A percentile compares a stretch with the other conserved stretches of the same genome.
Conservation (phyloP, 1,140 invertebrate genomes). For the Drosophila funebris region DNA sequence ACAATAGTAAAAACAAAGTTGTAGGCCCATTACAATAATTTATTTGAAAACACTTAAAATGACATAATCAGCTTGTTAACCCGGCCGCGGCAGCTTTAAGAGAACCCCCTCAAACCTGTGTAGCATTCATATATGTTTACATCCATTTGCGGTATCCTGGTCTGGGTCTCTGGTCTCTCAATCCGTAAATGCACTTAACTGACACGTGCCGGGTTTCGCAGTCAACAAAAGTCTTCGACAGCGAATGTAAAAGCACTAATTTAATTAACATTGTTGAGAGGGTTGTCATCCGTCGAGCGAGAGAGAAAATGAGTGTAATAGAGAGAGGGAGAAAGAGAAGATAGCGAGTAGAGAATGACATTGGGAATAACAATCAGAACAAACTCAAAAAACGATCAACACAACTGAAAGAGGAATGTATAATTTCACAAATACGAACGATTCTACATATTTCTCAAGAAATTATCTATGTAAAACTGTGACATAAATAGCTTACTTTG, state of each 20-base stretch:
- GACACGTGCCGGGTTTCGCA: slow-evolving; percentile 48
- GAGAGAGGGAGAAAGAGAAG: not conserved
- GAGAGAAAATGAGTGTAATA: not conserved
- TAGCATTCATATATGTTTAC: not conserved
- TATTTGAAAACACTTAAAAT: slow-evolving; percentile 8
- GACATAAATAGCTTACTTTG: too few species aligned
- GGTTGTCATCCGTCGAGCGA: not conserved
- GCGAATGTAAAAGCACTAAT: slow-evolving; percentile 23
- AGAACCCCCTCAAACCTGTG: not conserved
- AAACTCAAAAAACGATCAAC: too few species aligned
- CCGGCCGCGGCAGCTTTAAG: not conserved
- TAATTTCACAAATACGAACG: too few species aligned
- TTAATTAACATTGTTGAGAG: slow-evolving; percentile 26
- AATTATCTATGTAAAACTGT: too few species aligned
- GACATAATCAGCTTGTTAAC: not conserved
- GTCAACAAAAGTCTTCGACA: not conserved
- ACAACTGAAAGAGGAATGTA: too few species aligned
- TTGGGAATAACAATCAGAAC: too few species aligned
- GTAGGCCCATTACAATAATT: slow-evolving; percentile 33
- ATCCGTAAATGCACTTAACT: slow-evolving; percentile 61
- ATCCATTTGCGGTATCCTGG: not conserved
- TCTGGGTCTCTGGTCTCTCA: not conserved
- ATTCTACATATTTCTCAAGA: too few species aligned
- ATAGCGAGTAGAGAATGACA: not conserved
- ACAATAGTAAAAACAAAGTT: slow-evolving; percentile 3